Evolutionary conservation across 1,140 invertebrate species (phyloP), one percentile per base, ranked within the genome.

Genomic region (Aporrectodea caliginosa): DNA sequence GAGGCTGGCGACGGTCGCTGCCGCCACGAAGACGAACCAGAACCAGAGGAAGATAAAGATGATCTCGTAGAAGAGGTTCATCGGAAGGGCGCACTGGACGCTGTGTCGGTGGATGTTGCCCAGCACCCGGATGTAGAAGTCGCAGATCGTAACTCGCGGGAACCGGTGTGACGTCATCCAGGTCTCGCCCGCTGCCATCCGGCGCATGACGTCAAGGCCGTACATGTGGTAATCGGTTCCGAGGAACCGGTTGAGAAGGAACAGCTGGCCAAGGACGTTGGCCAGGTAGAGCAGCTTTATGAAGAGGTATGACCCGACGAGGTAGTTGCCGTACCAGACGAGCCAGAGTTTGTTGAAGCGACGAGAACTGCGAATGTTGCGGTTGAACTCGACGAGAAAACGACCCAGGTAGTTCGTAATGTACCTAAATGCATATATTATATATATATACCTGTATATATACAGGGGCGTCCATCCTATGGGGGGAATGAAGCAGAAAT

Each of bases 31-130:
- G 27, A 90, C 88, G 73, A 90, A 88, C 90, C 90, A 90, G 83
- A 90, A 90, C 90, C 90, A 90, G 69, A 91, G 82, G 81, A 90
- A 90, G 78, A 90, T 88, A 82, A 90, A 90, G 34, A 90, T 90
- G 83, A 90, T 90, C 82, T 90, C 90, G 82, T 90, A 90, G 83
- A 90, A 90, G 33, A 90, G 85, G 82, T 90, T 90, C 69, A 90
- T 90, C 77, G 90, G 90, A 35, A 90, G 88, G n/a, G 90, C 89
- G 83, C 90, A 90, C 81, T 90, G 90, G 69, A 90, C 89, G 32
- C 88, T 90, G 82, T 90, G 88, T 72, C 88, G 87, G 80, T 90
- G 87, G 69, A 89, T 85, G 78, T 88, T 87, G 71, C 90, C 90
- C 16, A 82, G 75, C 77, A 84, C 85, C 34, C 87, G 84, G 34